Evolutionary conservation across 2,888 invertebrate genomes (phyloP), one percentile per base, ranked within the genome.

Genomic region (Lacanobia wlatinum): DNA sequence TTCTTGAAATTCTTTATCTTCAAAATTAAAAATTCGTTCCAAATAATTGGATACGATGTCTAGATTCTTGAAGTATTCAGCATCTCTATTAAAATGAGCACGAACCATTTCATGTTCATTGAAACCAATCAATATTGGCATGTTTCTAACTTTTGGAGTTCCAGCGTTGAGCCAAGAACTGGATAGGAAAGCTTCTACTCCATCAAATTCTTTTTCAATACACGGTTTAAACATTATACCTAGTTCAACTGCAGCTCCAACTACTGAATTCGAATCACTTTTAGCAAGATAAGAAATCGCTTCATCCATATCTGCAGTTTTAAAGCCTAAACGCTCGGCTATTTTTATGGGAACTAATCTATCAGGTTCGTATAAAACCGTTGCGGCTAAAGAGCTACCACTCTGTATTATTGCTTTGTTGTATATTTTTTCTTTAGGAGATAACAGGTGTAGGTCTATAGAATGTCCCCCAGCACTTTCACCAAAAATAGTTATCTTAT

Each of bases 401-500:
- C 92, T 92, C 76, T 93, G 89, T 18, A 92, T 56, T 12, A 93
- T 92, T 28, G 86, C 89, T 74, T 89, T 88, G 56, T 90, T 85
- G 69, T 88, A 94, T 6, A 91, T 40, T 28, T 78, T 87, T 66
- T 91, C 89, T 55, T 87, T 83, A 10, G 82, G 59, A 9, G 90
- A 91, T n/a, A 89, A 64, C 18, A 93, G 78, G 69, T 93, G 92
- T 6, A 92, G 78, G 76, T 92, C 93, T 10, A 92, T 77, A 6
- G 92, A 89, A 56, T 87, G 87, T 5, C 80, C 90, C 1, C 93
- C 94, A 43, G 93, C 91, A 65, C 93, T 93, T 61, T 84, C 64
- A 1, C 94, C 94, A 38, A 90, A 89, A 9, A 91, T 48, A 14
- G 93, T 94, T 46, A 94, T 88, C 77, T 88, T 86, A 63, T 89